Base-by-base conservation (phyloP, 1,140 invertebrate species). In the Tribolium madens region DNA sequence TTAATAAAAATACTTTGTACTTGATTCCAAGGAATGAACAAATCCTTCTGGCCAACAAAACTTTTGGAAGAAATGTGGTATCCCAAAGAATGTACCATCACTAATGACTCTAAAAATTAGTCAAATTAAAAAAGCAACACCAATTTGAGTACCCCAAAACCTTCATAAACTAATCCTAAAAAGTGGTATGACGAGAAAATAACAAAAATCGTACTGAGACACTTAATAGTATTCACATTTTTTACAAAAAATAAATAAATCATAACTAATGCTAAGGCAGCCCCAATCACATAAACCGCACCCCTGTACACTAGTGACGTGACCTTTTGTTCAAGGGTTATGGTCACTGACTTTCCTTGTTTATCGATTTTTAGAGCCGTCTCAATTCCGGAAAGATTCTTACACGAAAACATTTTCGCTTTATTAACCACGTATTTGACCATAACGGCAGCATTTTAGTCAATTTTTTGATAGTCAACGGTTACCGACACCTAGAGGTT, bases 1-100 rank as follows among this genome's bases (percentile, higher is more conserved):
- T 91, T 90, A 12, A 91, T 89, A 75, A 90, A 88, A 73, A 91
- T 82, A 82, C 89, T 87, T 69, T 89, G 83, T n/a, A 91, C 84
- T 53, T 82, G 85, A 5, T 87, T 85, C 82, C 87, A 87, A 48
- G 88, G 86, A 79, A 91, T 85, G 78, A 89, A 88, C 76, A 80
- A 85, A 5, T 84, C 83, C 6, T 80, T 85, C 33, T 84, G 81
- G 6, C 84, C 85, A 75, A 86, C 77, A 64, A 84, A 85, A 75
- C 84, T 85, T 72, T 87, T 84, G 68, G 80, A 85, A 82, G 80
- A 82, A 13, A 88, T 87, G 79, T 91, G 89, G 53, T 89, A 80
- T 7, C 89, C 89, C 47, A 91, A 83, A 71, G 87, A 86, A 83
- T 88, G 85, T 21, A 90, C 86, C 21, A 89, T 82, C 21, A 88